Evolutionary conservation across 2,888 invertebrate species (phyloP).

Genomic region (Elaeidobius kamerunicus): DNA sequence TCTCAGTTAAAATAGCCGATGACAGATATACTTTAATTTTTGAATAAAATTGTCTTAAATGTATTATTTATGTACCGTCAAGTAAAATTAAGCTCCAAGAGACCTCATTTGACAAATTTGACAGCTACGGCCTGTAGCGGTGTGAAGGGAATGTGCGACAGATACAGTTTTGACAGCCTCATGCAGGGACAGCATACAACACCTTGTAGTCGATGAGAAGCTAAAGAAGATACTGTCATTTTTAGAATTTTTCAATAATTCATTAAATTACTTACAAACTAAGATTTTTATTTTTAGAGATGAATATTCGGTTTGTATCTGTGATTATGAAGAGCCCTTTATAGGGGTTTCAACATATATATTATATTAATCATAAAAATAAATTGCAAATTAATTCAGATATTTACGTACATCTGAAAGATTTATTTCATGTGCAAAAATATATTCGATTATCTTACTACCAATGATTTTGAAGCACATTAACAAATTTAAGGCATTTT

Average conservation of each 20-base stretch:
- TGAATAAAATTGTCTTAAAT: conserved; percentile 40
- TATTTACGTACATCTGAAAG: no score
- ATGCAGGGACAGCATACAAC: conserved; percentile 28
- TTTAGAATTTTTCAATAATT: conserved; percentile 16
- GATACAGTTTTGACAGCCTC: conserved; percentile 31
- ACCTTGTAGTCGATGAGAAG: conserved; percentile 20
- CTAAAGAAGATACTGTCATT: conserved; percentile 30
- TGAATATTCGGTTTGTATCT: no score
- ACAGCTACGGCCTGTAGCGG: conserved; percentile 23
- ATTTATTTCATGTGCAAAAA: no score
- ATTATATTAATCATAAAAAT: no score
- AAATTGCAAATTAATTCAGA: no score
- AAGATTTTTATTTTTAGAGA: background rate
- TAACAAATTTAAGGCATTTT: no score
- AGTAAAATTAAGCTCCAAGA: conserved; percentile 46
- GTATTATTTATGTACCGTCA: conserved; percentile 47
- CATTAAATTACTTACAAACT: background rate
- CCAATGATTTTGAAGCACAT: no score
- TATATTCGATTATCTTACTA: no score
- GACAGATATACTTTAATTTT: conserved; percentile 16
- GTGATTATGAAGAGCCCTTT: no score
- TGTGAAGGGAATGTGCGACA: conserved; percentile 28
- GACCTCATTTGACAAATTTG: conserved; percentile 32
- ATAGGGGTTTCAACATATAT: no score
- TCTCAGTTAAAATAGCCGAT: background rate